phyloP scores from a whole-genome alignment of 37 sponge, comb jelly and placozoan species.

The Halichondria panicea region DNA sequence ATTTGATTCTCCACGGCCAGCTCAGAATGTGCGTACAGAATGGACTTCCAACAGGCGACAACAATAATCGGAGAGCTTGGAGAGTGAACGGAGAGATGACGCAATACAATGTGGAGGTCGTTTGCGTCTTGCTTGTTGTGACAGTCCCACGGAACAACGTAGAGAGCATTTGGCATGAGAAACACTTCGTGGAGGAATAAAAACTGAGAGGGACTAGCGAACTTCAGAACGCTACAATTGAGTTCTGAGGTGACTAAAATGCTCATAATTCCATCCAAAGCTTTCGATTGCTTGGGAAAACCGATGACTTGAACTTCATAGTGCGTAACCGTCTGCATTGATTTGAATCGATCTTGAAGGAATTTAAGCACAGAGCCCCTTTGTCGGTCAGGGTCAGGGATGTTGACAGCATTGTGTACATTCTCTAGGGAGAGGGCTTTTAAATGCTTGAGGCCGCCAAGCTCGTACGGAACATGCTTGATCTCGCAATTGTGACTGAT shows the following conservation, averaged over 20 bases:
- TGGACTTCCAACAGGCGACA: conserved; percentile 33
- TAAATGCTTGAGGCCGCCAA: conserved; percentile 37
- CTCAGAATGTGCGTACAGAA: not conserved
- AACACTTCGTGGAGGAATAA: conserved; percentile 43
- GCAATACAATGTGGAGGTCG: conserved; percentile 26
- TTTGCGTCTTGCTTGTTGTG: conserved; percentile 24
- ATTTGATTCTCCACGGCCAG: not conserved
- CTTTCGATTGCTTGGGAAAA: not conserved
- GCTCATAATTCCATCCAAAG: not conserved
- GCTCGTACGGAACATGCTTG: conserved; percentile 37
- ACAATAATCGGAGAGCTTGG: conserved; percentile 27
- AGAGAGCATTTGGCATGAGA: conserved; percentile 32
- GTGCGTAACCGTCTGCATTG: conserved; percentile 43
- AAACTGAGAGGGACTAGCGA: conserved; percentile 21
- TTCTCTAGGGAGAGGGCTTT: conserved; percentile 26
- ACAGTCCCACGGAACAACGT: conserved; percentile 57
- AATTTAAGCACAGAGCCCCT: conserved; percentile 20
- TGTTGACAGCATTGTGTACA: conserved; percentile 23
- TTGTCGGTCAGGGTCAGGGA: conserved; percentile 23
- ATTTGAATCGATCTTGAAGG: conserved; percentile 18
- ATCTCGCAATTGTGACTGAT: conserved; percentile 46
- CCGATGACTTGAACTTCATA: conserved; percentile 43
- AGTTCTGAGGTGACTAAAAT: not conserved
- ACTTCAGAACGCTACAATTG: conserved; percentile 19
- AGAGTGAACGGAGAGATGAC: conserved; percentile 37